Evolutionary conservation across 1,140 invertebrate genomes (phyloP).

Genomic region (Copidosoma floridanum): DNA sequence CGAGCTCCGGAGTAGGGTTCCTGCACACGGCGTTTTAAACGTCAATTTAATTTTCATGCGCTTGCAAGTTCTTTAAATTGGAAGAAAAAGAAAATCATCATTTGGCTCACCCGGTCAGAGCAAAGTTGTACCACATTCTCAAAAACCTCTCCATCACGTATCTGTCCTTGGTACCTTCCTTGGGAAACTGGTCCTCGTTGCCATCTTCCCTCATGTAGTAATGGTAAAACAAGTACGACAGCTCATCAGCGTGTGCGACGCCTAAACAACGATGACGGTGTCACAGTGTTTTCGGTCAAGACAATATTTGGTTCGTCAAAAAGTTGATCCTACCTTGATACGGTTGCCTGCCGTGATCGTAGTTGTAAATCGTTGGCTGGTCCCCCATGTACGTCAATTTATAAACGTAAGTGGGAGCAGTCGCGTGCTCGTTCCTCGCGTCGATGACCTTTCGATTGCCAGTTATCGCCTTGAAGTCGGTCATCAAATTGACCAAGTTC

Average conservation of each 20-base stretch:
- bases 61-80: too few species aligned
- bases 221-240: conserved; percentile 3
- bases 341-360: not conserved
- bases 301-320: too few species aligned
- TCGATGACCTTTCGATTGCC: conserved; percentile 1
- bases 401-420: conserved; percentile 15
- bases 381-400: conserved; percentile 22
- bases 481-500: conserved; percentile 6
- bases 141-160: conserved; percentile 15
- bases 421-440: not conserved
- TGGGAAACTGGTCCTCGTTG: not conserved
- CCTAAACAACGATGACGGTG: too few species aligned
- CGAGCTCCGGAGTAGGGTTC: not conserved
- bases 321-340: not conserved
- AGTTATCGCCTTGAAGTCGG: not conserved
- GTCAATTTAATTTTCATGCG: too few species aligned
- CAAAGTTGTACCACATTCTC: conserved; percentile 29
- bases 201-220: not conserved
- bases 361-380: conserved; percentile 6
- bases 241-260: conserved; percentile 22
- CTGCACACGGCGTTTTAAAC: not conserved
- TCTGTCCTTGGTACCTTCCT: conserved; percentile 5
- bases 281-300: too few species aligned
- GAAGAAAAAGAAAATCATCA: too few species aligned
- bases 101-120: conserved; percentile 22